Conservation (phyloP, 2,797 vertebrate genomes). For the Sitta carolinensis region DNA sequence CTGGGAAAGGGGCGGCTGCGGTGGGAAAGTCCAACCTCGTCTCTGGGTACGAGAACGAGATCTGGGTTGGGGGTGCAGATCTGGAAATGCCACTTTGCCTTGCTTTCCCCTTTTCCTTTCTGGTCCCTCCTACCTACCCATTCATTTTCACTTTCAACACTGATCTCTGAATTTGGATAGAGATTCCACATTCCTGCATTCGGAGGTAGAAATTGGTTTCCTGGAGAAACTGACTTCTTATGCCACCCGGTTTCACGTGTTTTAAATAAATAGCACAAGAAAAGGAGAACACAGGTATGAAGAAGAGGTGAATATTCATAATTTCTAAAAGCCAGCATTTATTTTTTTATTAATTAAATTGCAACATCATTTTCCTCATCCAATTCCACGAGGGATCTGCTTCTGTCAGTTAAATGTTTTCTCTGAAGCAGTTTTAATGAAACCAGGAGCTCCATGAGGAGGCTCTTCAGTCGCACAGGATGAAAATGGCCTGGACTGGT, state of each 20-base stretch:
- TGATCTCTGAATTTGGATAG: background rate
- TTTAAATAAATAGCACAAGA: background rate
- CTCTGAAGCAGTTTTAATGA: background rate
- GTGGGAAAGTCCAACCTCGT: rapidly evolving
- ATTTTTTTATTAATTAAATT: background rate
- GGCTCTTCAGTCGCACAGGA: background rate
- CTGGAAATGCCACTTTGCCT: background rate
- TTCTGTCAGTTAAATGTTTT: background rate
- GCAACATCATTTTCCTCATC: rapidly evolving
- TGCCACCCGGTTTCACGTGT: background rate
- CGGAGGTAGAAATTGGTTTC: background rate
- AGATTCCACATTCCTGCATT: background rate
- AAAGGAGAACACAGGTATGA: background rate
- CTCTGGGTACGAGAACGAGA: rapidly evolving
- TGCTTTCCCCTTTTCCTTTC: background rate
- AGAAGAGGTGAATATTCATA: background rate
- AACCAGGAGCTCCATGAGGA: background rate
- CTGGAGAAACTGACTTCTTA: background rate
- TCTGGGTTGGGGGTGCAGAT: too few species aligned
- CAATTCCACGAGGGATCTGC: background rate
- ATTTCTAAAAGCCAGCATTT: background rate
- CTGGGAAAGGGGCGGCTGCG: rapidly evolving
- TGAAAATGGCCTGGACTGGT: background rate
- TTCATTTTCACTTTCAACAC: background rate
- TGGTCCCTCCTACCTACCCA: background rate